Base-by-base conservation (phyloP, 2,797 vertebrate species). In the Manis pentadactyla region DNA sequence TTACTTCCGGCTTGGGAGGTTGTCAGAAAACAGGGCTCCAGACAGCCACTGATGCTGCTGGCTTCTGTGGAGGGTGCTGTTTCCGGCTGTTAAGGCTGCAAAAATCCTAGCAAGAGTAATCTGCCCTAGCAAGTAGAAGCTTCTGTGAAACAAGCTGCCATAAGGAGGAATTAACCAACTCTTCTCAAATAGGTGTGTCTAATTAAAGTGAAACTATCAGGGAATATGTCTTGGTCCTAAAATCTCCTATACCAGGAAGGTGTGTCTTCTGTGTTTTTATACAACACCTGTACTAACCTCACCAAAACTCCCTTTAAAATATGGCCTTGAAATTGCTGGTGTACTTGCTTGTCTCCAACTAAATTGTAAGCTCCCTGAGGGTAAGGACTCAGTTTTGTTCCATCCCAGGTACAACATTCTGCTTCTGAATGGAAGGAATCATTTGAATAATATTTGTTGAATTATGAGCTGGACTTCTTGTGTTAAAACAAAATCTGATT, bases 401-500 rank as follows among this genome's bases (percentile, higher is more conserved):
- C 11, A 49, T 17, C 31, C 21, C 27, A n/a, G 8, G 15, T 3
- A 59, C 9, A 31, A 29, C 1, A 57, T 14, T 66, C n/a, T 4
- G 5, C 0, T 66, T 84, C 59, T 59, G 17, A 86, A 2, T 61
- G 6, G 42, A 8, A 29, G 5, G n/a, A 23, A 92, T n/a, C 59
- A 27, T 81, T 89, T 87, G 55, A 39, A 94, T 94, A 55, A 11
- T 27, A 8, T 17, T 25, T 21, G 19, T 7, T 75, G 51, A 87
- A 69, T 94, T 61, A 42, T 79, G 34, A 78, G n/a, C 27, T 42
- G 10, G 57, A 53, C 3, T 75, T 74, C 34, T 21, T 88, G 34
- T 61, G 4, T 49, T 46, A 84, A 87, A 49, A 51, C 34, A 90
- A 90, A 83, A 71, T 39, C 18, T 71, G 77, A 75, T 49, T 92